Percentiles rank a stretch among this genome's conserved stretches.
Evolutionary conservation across 2,113 vertebrate species (phyloP).

Genomic region (Leucopternis melanops): DNA sequence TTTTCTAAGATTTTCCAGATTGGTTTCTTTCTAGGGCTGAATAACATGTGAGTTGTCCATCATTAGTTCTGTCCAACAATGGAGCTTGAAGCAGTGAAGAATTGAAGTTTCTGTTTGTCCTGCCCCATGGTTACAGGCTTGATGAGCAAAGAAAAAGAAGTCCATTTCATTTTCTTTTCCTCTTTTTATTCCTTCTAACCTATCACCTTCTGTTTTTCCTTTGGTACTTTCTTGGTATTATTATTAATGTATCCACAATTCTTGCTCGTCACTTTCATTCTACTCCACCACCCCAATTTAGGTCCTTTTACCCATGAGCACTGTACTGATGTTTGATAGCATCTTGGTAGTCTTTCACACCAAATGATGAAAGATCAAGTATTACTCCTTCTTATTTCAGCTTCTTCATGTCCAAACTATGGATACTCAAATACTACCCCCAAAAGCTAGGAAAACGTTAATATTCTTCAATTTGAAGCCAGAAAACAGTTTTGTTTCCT

Average conservation of each 20-base stretch:
- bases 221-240: neutral
- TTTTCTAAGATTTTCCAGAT: neutral
- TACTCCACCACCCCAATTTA: neutral
- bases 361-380: neutral
- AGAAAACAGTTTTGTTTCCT: neutral
- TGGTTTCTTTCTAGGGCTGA: neutral
- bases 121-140: neutral
- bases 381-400: neutral
- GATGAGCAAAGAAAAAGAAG: neutral
- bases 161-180: neutral
- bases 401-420: neutral
- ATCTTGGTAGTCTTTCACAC: neutral
- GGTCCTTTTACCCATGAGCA: neutral
- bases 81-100: neutral
- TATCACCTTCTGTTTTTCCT: neutral
- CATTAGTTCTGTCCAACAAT: neutral
- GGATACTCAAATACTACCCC: neutral
- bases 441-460: neutral
- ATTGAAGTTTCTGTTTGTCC: neutral
- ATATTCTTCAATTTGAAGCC: neutral
- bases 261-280: neutral
- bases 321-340: neutral
- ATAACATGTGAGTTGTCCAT: neutral
- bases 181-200: neutral
- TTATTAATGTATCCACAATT: neutral